phyloP scores from a whole-genome alignment of 2,888 invertebrate species.

The Achlya flavicornis region DNA sequence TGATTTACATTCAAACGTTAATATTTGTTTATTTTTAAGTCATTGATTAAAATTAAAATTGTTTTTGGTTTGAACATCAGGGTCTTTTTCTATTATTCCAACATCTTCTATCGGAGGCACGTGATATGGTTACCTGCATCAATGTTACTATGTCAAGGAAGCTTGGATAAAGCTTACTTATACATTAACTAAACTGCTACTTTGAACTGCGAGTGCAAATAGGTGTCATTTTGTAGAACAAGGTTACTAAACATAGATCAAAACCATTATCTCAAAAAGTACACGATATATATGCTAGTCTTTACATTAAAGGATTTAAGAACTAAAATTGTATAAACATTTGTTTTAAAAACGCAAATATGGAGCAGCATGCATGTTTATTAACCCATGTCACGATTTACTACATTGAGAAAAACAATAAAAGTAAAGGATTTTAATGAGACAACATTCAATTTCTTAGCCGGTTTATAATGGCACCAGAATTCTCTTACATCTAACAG shows the following conservation, averaged over 20 bases:
- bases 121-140: conserved; percentile 23
- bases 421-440: neutral
- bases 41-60: conserved; percentile 1
- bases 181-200: conserved; percentile 30
- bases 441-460: neutral
- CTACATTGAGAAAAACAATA: neutral
- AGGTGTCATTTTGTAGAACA: conserved; percentile 43
- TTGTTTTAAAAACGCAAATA: neutral
- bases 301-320: conserved; percentile 19
- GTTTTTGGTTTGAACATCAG: neutral
- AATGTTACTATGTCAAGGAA: conserved; percentile 48
- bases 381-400: conserved; percentile 10
- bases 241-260: conserved; percentile 38
- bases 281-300: conserved; percentile 9
- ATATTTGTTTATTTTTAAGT: neutral
- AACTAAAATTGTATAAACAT: conserved; percentile 9
- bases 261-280: conserved; percentile 11
- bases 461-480: too few species aligned
- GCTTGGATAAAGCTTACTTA: conserved; percentile 32
- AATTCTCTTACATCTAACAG: too few species aligned
- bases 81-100: neutral
- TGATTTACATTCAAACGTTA: neutral
- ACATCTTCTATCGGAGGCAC: conserved; percentile 11
- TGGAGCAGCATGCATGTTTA: neutral
- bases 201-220: conserved; percentile 28